Evolutionary conservation across 2,888 invertebrate genomes (phyloP).

Genomic region (Conistra vaccinii): DNA sequence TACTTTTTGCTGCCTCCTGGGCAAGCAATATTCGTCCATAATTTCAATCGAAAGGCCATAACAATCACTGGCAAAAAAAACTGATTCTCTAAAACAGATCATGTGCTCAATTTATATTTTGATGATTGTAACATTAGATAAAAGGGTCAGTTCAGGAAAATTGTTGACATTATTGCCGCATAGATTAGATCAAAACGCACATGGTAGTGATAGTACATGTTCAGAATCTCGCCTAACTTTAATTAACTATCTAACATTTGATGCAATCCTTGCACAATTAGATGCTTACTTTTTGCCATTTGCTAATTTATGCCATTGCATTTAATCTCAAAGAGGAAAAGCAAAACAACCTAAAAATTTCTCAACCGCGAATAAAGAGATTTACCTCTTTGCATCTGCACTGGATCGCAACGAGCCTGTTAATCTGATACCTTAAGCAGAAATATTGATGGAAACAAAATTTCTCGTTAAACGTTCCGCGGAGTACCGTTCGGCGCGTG

Average conservation of each 20-base stretch:
- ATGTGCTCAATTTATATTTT: neutral
- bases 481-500: constrained; percentile 84
- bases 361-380: constrained; percentile 27
- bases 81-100: neutral
- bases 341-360: constrained; percentile 5
- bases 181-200: too few species aligned
- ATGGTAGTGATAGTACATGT: too few species aligned
- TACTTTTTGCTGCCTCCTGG: neutral
- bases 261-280: neutral
- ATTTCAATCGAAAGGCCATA: neutral
- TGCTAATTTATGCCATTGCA: neutral
- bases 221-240: too few species aligned
- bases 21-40: neutral
- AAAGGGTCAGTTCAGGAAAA: neutral
- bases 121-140: neutral
- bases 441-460: constrained; percentile 82
- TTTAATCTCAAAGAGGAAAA: constrained; percentile 6
- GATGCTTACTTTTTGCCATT: neutral
- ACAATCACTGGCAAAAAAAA: neutral
- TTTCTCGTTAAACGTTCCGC: constrained; percentile 79
- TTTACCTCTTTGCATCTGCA: constrained; percentile 41
- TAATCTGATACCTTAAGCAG: constrained; percentile 84
- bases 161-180: neutral
- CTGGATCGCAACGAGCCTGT: constrained; percentile 50
- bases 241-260: too few species aligned